These are phyloP conservation scores for Hippocampus barbouri DNA, from an alignment of 2,113 vertebrate species.

Conservation along the genomic window DNA sequence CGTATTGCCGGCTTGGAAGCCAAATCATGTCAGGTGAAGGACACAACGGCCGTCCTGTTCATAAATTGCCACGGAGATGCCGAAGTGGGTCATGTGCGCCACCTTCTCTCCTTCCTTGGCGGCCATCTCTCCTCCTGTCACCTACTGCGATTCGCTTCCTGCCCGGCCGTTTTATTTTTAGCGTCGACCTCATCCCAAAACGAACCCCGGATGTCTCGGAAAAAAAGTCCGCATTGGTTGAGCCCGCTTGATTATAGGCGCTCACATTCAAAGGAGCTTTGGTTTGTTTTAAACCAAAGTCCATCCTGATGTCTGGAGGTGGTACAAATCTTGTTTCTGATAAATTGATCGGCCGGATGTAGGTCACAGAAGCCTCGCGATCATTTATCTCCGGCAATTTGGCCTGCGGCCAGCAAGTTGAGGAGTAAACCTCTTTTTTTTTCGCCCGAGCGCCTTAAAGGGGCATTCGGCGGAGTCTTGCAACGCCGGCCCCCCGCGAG, in stretches of 20 bases:
- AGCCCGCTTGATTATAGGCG: not conserved
- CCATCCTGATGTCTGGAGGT: not conserved
- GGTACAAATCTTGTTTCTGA: not conserved
- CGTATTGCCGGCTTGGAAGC: not conserved
- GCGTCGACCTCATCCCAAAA: not conserved
- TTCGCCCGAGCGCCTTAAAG: not conserved
- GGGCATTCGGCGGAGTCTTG: not conserved
- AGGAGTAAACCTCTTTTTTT: not conserved
- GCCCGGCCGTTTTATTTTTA: conserved; percentile 10
- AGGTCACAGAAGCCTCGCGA: not conserved
- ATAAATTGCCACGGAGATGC: not conserved
- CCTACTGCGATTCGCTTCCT: conserved; percentile 11
- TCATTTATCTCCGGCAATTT: not conserved
- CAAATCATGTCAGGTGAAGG: not conserved
- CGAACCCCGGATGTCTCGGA: not conserved
- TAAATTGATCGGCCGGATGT: not conserved
- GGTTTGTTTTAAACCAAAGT: not conserved
- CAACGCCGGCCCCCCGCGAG: not conserved
- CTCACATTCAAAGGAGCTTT: not conserved
- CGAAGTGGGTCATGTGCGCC: not conserved
- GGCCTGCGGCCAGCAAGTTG: not conserved
- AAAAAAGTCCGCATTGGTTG: conserved; percentile 17
- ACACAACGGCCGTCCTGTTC: not conserved
- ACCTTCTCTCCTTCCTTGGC: conserved; percentile 1
- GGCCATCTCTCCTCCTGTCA: conserved; percentile 16